These are phyloP conservation scores for Tetrao urogallus DNA, from an alignment of 2,113 vertebrate species.

Conservation along the genomic window DNA sequence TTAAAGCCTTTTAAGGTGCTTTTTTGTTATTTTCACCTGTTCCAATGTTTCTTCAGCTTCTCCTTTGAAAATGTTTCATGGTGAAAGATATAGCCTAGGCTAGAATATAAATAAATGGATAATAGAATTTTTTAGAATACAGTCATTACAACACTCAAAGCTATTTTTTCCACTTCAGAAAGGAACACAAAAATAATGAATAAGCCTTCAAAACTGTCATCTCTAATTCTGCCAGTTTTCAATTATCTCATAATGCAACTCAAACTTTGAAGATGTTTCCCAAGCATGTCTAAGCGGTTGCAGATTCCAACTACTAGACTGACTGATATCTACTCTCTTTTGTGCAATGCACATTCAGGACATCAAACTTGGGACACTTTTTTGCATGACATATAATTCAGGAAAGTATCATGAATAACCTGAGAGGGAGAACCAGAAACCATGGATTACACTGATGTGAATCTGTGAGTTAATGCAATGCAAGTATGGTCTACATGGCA, in stretches of 20 bases:
- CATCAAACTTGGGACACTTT: background rate
- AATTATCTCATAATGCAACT: background rate
- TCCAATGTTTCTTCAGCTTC: slow-evolving; percentile 82
- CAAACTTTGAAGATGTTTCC: background rate
- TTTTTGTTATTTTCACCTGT: slow-evolving; percentile 74
- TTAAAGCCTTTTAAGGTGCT: slow-evolving; percentile 76
- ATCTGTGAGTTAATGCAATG: background rate
- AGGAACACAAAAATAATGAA: background rate
- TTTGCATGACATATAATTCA: background rate
- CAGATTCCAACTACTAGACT: background rate
- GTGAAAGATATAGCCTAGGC: slow-evolving; percentile 77
- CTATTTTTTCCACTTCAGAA: background rate
- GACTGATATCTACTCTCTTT: fast-evolving
- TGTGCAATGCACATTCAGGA: background rate
- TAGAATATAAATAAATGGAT: slow-evolving; percentile 24
- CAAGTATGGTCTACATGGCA: background rate
- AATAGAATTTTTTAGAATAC: background rate
- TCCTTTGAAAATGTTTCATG: slow-evolving; percentile 79
- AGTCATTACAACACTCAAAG: background rate
- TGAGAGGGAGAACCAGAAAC: background rate
- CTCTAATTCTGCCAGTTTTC: background rate
- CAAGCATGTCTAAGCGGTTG: background rate
- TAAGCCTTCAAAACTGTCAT: background rate
- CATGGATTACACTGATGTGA: background rate
- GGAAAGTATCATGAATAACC: background rate